Evolutionary conservation across 2,888 invertebrate genomes (phyloP), one percentile per base, ranked within the genome.

Genomic region (Shargacucullia verbasci): DNA sequence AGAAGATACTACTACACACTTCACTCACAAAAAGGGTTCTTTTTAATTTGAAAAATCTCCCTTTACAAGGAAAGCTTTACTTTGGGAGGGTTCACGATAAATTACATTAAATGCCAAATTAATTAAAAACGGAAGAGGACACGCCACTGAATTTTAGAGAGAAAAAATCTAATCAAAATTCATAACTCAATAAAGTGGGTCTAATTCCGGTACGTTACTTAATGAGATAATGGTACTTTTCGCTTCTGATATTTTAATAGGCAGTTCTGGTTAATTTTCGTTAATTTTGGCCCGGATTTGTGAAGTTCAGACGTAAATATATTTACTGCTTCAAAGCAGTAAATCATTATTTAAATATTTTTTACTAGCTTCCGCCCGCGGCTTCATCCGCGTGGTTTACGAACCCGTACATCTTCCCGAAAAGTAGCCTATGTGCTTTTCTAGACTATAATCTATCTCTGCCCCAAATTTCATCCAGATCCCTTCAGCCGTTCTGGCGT

Each of bases 101-200:
- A 91, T 91, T 88, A 89, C 82, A 83, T 84, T 86, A 87, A 88
- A 87, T 79, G 81, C 77, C 82, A 83, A 86, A 90, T 89, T 89
- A 88, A 89, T 90, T 89, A 87, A 84, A 86, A 82, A 80, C 70
- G 71, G 65, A 79, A 77, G 78, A 72, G 83, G 81, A 81, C 79
- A 81, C 79, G 80, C 78, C 71, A 77, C 79, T 70, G 78, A 81
- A 80, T 72, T 79, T 84, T 80, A 79, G 78, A 49, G 35, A 14
- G 59, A 67, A 68, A 80, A 82, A 79, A 78, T 29, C 78, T 82
- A 83, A 84, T 84, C 79, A 81, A 82, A 83, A 84, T 80, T 83
- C 80, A 84, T 84, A 83, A 80, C 76, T 79, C 72, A 65, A 71
- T 64, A 70, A 65, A 77, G 64, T 72, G 65, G 70, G 61, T 60